These are phyloP conservation scores for Aulostomus chinensis DNA, from an alignment of 2,797 vertebrate species.

Conservation along the genomic window DNA sequence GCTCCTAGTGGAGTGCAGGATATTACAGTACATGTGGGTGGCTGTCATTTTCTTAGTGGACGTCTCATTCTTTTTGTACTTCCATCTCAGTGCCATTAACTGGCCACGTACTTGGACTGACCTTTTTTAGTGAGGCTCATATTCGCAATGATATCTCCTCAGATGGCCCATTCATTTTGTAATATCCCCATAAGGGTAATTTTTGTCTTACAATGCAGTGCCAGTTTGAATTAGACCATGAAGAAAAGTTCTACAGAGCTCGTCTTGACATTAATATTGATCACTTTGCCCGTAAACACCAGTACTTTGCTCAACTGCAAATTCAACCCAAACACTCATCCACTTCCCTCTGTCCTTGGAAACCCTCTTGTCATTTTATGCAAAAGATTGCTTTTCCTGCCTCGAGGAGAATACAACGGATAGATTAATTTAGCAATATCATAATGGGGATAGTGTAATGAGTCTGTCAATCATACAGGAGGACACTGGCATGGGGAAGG, in stretches of 20 bases:
- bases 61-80: slow-evolving; percentile 28
- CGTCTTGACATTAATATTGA: slow-evolving; percentile 62
- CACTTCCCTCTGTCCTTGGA: slow-evolving; percentile 33
- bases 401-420: slow-evolving; percentile 66
- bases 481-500: slow-evolving; percentile 43
- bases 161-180: slow-evolving; percentile 7
- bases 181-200: slow-evolving; percentile 6
- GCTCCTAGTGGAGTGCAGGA: slow-evolving; percentile 49
- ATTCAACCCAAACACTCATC: slow-evolving; percentile 56
- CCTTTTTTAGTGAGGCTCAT: neutral
- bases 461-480: slow-evolving; percentile 70
- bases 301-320: slow-evolving; percentile 43
- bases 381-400: slow-evolving; percentile 66
- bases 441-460: slow-evolving; percentile 78
- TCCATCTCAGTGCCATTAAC: slow-evolving; percentile 20
- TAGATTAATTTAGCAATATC: slow-evolving; percentile 80
- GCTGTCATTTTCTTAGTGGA: slow-evolving; percentile 46
- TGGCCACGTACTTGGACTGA: slow-evolving; percentile 2
- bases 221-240: slow-evolving; percentile 26
- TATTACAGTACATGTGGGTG: slow-evolving; percentile 18
- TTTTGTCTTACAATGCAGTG: slow-evolving; percentile 1
- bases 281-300: slow-evolving; percentile 45
- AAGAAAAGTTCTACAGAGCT: slow-evolving; percentile 27
- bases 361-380: slow-evolving; percentile 51
- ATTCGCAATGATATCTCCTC: neutral